A percentile compares a stretch with the other conserved stretches of the same genome.
These are phyloP conservation scores for Diarsia mendica DNA, from an alignment of 2,888 invertebrate species.

Conservation along the genomic window DNA sequence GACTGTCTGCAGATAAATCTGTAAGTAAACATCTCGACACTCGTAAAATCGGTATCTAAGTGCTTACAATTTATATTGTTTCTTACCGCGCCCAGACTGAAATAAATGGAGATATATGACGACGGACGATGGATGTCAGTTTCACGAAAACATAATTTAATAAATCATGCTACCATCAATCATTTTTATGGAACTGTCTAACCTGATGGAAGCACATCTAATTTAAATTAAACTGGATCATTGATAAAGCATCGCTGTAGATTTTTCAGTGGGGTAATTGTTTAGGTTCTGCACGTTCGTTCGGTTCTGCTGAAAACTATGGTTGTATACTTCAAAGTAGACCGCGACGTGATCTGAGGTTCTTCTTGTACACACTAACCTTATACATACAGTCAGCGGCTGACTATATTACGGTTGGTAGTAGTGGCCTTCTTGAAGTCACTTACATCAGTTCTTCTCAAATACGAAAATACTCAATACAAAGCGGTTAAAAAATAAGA, in stretches of 20 bases:
- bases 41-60: constrained; percentile 35
- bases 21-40: constrained; percentile 41
- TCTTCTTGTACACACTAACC: background rate
- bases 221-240: constrained; percentile 14
- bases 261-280: background rate
- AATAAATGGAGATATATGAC: constrained; percentile 28
- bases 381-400: background rate
- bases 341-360: background rate
- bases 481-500: background rate
- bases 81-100: constrained; percentile 4
- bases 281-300: too few species aligned
- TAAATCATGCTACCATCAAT: constrained; percentile 14
- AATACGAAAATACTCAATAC: background rate
- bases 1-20: constrained; percentile 31
- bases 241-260: background rate
- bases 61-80: constrained; percentile 42
- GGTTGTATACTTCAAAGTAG: background rate
- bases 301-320: background rate
- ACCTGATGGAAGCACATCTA: constrained; percentile 13
- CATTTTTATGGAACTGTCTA: constrained; percentile 29
- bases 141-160: constrained; percentile 32
- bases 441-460: background rate
- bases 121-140: constrained; percentile 23
- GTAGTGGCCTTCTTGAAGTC: background rate
- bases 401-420: background rate